These are phyloP conservation scores for Heliornis fulica DNA, from an alignment of 2,113 vertebrate genomes.

Conservation along the genomic window DNA sequence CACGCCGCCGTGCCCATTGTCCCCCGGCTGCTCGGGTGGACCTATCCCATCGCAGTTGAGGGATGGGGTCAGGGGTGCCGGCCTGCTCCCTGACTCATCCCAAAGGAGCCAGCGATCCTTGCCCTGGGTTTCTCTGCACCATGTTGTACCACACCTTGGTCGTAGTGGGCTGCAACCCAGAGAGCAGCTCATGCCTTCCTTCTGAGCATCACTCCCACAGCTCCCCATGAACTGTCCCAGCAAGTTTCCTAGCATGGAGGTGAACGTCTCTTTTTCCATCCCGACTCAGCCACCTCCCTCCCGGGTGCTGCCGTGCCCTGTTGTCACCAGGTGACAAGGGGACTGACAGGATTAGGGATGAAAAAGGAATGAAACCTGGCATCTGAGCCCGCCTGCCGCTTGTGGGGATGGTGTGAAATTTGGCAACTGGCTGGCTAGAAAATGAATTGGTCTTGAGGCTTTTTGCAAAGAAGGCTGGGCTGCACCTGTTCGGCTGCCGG, in stretches of 20 bases:
- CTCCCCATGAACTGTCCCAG: neutral
- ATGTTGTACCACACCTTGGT: rapidly evolving
- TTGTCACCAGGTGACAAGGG: neutral
- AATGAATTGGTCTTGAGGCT: slow-evolving; percentile 15
- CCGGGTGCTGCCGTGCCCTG: rapidly evolving
- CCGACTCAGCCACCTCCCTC: neutral
- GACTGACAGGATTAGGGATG: neutral
- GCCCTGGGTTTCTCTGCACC: neutral
- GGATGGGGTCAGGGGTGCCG: neutral
- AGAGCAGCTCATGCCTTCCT: neutral
- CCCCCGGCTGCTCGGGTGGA: rapidly evolving
- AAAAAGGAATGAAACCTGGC: neutral
- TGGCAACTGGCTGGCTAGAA: neutral
- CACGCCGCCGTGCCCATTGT: rapidly evolving
- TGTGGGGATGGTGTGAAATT: neutral
- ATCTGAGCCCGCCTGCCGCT: neutral
- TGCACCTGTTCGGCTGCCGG: slow-evolving; percentile 19
- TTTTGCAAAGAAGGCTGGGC: slow-evolving; percentile 5
- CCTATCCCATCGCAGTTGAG: rapidly evolving
- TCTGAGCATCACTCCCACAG: neutral
- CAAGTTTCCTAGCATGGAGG: neutral
- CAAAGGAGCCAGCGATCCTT: neutral
- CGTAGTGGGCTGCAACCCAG: neutral
- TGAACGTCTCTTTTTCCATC: neutral
- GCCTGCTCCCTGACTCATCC: neutral